phyloP scores from a whole-genome alignment of 2,113 vertebrate genomes.

The Caranx ignobilis region DNA sequence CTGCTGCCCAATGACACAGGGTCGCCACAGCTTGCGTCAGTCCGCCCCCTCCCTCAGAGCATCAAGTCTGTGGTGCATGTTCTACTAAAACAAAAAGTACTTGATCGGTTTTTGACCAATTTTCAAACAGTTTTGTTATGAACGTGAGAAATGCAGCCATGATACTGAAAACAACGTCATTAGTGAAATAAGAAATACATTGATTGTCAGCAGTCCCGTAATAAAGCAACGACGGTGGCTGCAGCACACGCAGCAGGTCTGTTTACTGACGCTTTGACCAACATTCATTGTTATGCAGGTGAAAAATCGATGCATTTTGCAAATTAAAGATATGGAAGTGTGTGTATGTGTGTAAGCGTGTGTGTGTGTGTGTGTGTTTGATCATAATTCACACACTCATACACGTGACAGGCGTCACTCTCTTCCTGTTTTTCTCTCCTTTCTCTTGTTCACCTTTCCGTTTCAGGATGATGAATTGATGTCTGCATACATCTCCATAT shows the following conservation, averaged over 20 bases:
- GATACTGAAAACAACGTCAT: not conserved
- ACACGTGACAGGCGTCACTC: conserved; percentile 20
- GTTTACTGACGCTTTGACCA: not conserved
- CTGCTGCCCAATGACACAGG: too few relatives aligned
- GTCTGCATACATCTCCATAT: conserved; percentile 64
- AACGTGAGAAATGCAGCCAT: not conserved
- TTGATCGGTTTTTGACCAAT: too few relatives aligned
- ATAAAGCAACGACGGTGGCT: too few relatives aligned
- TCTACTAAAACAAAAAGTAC: too few relatives aligned
- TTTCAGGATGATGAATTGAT: conserved; percentile 58
- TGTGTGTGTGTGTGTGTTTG: not conserved
- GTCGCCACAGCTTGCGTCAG: too few relatives aligned
- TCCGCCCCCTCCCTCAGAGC: too few relatives aligned
- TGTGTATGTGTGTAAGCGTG: conserved; percentile 1
- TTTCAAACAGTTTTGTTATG: not conserved
- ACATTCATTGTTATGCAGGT: not conserved
- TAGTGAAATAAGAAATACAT: not conserved
- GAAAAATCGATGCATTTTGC: not conserved
- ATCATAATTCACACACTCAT: not conserved
- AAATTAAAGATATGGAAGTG: conserved; percentile 8
- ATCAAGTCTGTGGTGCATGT: too few relatives aligned
- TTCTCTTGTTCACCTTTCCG: not conserved
- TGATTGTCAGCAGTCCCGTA: not conserved
- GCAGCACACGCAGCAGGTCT: not conserved
- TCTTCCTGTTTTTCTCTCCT: conserved; percentile 1